Conservation (phyloP, 2,888 invertebrate genomes). For the Patella caerulea region DNA sequence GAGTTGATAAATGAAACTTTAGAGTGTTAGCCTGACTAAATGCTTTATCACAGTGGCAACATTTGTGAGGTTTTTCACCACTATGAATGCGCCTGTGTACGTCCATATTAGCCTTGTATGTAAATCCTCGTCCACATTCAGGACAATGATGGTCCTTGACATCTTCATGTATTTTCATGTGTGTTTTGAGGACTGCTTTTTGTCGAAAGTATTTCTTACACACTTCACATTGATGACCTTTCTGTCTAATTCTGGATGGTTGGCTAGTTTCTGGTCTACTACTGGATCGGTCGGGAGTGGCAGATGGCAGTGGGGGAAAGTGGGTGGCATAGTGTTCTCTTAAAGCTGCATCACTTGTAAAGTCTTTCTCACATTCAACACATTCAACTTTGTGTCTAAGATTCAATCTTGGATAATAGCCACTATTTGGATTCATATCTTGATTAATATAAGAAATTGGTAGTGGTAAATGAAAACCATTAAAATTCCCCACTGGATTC, state of each 20-base stretch:
- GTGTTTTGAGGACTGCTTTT: neutral
- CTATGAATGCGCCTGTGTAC: neutral
- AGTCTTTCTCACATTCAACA: no score
- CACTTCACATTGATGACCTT: neutral
- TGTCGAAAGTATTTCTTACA: neutral
- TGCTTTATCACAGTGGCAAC: neutral
- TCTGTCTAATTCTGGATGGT: neutral
- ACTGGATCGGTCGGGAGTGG: no score
- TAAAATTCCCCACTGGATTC: no score
- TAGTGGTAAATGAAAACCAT: no score
- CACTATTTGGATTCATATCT: no score
- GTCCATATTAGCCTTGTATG: conserved; percentile 1
- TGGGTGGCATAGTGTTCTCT: no score
- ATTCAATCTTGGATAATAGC: no score
- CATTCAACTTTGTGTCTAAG: no score
- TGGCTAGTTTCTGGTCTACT: no score
- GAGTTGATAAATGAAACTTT: neutral
- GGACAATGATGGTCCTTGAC: neutral
- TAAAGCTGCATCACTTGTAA: no score
- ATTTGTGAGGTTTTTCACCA: neutral
- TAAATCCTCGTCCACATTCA: neutral
- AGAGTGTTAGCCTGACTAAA: neutral
- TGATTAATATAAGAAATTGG: no score
- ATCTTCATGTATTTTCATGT: conserved; percentile 5
- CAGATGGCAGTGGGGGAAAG: no score